These are phyloP conservation scores for Mionectes macconnelli DNA, from an alignment of 2,113 vertebrate species.

Conservation along the genomic window DNA sequence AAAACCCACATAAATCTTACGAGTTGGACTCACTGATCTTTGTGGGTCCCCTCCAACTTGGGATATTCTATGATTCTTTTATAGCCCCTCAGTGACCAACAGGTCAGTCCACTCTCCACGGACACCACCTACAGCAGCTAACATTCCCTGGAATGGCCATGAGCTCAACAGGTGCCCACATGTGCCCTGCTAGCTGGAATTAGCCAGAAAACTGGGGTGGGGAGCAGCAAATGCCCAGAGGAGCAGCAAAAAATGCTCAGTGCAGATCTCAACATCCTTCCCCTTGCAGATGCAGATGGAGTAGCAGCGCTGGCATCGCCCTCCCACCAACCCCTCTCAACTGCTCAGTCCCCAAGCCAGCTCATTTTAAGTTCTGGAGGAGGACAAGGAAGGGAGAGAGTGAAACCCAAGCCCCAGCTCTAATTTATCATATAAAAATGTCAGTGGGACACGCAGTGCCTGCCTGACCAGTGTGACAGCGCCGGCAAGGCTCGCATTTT, in stretches of 20 bases:
- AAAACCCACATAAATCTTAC: background rate
- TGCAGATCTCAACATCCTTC: background rate
- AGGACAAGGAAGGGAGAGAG: background rate
- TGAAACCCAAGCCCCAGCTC: background rate
- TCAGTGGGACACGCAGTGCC: background rate
- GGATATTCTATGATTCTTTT: background rate
- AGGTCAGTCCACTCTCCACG: background rate
- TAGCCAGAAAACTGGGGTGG: background rate
- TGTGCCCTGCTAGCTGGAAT: background rate
- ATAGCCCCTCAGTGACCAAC: background rate
- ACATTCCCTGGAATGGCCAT: background rate
- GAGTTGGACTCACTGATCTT: background rate
- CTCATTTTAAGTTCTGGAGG: background rate
- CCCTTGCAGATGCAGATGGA: rapidly evolving
- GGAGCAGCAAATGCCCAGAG: rapidly evolving
- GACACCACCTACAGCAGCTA: background rate
- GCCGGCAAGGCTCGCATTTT: background rate
- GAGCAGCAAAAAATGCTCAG: background rate
- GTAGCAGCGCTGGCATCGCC: rapidly evolving
- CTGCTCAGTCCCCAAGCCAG: background rate
- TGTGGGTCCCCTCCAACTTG: background rate
- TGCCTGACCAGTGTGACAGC: conserved; percentile 32
- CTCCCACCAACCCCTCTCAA: background rate
- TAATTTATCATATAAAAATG: conserved; percentile 54
- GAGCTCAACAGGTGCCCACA: rapidly evolving